phyloP scores from a whole-genome alignment of 1,140 invertebrate genomes.

The Zaprionus kolodkinae region DNA sequence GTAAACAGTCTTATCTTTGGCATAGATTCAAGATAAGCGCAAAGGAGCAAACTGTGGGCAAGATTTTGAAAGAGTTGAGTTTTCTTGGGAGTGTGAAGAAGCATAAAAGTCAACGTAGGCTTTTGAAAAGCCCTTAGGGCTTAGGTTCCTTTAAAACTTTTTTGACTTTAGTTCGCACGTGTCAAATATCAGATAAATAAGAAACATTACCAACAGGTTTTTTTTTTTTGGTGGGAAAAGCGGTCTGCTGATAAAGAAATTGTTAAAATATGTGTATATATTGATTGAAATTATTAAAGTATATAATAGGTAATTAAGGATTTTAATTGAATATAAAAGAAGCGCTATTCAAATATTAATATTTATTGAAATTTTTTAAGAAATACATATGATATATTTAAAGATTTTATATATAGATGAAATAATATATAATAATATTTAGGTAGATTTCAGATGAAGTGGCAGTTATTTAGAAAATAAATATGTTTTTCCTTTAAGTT shows the following conservation, averaged over 20 bases:
- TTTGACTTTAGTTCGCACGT: constrained; percentile 15
- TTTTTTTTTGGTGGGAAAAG: not conserved
- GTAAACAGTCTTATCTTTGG: constrained; percentile 35
- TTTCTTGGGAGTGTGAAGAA: constrained; percentile 35
- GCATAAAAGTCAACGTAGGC: constrained; percentile 29
- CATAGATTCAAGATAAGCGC: constrained; percentile 35
- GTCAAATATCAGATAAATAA: constrained; percentile 17
- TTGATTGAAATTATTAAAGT: not conserved
- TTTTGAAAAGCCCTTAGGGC: constrained; percentile 6
- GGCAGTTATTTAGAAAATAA: too few relatives aligned
- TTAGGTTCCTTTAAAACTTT: constrained; percentile 5
- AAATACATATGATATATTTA: too few relatives aligned
- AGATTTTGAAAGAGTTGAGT: constrained; percentile 21
- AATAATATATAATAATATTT: too few relatives aligned
- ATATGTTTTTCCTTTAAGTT: too few relatives aligned
- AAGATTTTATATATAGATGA: too few relatives aligned
- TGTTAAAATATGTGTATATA: not conserved
- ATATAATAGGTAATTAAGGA: too few relatives aligned
- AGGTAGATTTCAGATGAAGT: too few relatives aligned
- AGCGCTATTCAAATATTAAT: too few relatives aligned
- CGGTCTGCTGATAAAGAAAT: not conserved
- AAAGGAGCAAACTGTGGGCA: constrained; percentile 1
- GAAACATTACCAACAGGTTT: not conserved
- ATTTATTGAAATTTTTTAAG: too few relatives aligned
- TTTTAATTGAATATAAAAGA: too few relatives aligned